phyloP scores from a whole-genome alignment of 2,797 vertebrate genomes.

The Petrocephalus schoutedeni region DNA sequence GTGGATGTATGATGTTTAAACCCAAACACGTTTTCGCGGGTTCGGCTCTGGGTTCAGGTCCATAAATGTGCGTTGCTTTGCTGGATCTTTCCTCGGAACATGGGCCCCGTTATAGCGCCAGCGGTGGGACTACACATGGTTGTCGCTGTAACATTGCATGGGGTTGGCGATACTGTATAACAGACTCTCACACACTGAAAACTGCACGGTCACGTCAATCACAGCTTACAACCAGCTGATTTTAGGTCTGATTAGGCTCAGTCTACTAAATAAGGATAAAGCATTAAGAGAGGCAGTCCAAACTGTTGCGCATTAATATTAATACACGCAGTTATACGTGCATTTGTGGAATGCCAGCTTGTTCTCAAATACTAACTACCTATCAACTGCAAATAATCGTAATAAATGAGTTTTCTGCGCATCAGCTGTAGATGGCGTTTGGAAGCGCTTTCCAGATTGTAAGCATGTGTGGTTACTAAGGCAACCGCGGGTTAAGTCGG shows the following conservation, averaged over 20 bases:
- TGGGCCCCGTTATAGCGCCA: background rate
- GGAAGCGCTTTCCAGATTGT: background rate
- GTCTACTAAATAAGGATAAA: background rate
- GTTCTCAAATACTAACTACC: background rate
- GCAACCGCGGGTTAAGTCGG: background rate
- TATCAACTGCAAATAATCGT: background rate
- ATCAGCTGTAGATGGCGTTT: background rate
- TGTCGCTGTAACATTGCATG: background rate
- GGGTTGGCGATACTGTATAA: background rate
- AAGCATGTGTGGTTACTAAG: slow-evolving; percentile 16
- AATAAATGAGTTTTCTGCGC: background rate
- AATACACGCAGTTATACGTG: background rate
- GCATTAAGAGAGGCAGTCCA: background rate
- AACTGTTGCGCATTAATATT: background rate
- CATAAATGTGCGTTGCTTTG: background rate
- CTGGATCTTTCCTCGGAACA: background rate
- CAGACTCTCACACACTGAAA: background rate
- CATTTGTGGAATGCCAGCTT: background rate
- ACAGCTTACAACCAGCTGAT: background rate
- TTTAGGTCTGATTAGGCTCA: background rate
- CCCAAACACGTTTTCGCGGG: too few relatives aligned
- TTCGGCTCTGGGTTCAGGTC: background rate
- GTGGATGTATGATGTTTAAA: background rate
- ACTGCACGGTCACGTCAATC: background rate
- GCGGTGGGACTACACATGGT: background rate